Base-by-base conservation (phyloP, 1,140 invertebrate genomes). In the Drosophila baimaii region DNA sequence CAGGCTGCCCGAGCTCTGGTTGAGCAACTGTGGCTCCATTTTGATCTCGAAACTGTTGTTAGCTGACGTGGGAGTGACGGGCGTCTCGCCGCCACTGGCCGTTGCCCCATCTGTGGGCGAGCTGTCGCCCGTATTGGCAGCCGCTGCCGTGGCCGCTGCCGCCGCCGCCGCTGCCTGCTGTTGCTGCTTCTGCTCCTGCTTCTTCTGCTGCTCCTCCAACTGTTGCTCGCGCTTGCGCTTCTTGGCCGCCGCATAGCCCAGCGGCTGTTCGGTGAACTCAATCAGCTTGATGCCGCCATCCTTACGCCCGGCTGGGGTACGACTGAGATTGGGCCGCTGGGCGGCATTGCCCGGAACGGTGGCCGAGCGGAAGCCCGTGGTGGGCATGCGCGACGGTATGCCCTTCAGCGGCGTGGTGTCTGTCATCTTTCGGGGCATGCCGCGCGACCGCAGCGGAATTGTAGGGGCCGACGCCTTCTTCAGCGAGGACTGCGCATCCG, bases 351-450 rank as follows among this genome's bases (percentile, higher is more conserved):
- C 91, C 47, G 92, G 90, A 72, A 93, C 93, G 12, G 91, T 93
- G 12, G 94, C 93, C 61, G 93, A 93, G 46, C 94, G 93, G 56
- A 95, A 91, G 37, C 95, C 93, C 5, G 91, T 86, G 7, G 94
- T 94, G 8, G 95, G 95, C 74, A 96, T 95, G 73, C 97, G 94
- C 63, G 95, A 97, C 2, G 97, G 97, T 74, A 98, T 96, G 1
- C 97, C 97, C 92, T 97, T 98, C 13, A 98, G 92, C 1, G 98
- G 97, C 9, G 97, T 97, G 96, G 97, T 97, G 92, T 99, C 98
- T 81, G 97, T 98, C 97, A 99, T 98, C 94, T 98, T 98, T 72
- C 98, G 94, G 8, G 97, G 97, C 96, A 99, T 98, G 78, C 98
- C 98, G 90, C 98, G 94, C 39, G 97, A 97, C 0, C 98, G 95